These are phyloP conservation scores for Agrotis exclamationis DNA, from an alignment of 2,888 invertebrate species.

Conservation along the genomic window DNA sequence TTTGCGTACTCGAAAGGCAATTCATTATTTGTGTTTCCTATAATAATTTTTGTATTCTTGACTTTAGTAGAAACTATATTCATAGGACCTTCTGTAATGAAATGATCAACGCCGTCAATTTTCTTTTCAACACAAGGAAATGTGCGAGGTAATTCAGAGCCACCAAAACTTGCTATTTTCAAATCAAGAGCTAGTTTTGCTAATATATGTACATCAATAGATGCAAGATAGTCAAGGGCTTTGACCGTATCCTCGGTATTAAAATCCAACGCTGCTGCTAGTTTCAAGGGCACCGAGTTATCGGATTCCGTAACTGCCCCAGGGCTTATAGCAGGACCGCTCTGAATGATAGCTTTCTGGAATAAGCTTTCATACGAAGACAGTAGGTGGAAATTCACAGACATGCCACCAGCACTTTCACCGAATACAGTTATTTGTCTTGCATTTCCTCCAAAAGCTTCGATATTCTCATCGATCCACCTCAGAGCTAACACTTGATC, in stretches of 20 bases:
- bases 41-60: slow-evolving; percentile 18
- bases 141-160: slow-evolving; percentile 3
- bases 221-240: slow-evolving; percentile 32
- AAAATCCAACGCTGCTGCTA: slow-evolving; percentile 39
- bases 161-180: neutral
- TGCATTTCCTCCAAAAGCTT: slow-evolving; percentile 68
- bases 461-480: slow-evolving; percentile 73
- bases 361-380: slow-evolving; percentile 43
- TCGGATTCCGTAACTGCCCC: slow-evolving; percentile 21
- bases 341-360: slow-evolving; percentile 49
- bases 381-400: slow-evolving; percentile 51
- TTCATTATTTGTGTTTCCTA: slow-evolving; percentile 44
- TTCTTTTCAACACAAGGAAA: slow-evolving; percentile 41
- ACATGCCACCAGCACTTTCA: slow-evolving; percentile 68
- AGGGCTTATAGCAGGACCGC: slow-evolving; percentile 43
- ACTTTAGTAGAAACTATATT: slow-evolving; percentile 34
- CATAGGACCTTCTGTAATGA: slow-evolving; percentile 35
- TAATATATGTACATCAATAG: slow-evolving; percentile 22
- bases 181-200: slow-evolving; percentile 22
- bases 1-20: slow-evolving; percentile 10
- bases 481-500: slow-evolving; percentile 70
- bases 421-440: slow-evolving; percentile 67
- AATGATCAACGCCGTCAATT: slow-evolving; percentile 43
- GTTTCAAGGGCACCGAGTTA: slow-evolving; percentile 19
- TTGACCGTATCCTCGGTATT: slow-evolving; percentile 25